Evolutionary conservation across 2,888 invertebrate genomes (phyloP), one percentile per base, ranked within the genome.

Genomic region (Ectemnius lituratus): DNA sequence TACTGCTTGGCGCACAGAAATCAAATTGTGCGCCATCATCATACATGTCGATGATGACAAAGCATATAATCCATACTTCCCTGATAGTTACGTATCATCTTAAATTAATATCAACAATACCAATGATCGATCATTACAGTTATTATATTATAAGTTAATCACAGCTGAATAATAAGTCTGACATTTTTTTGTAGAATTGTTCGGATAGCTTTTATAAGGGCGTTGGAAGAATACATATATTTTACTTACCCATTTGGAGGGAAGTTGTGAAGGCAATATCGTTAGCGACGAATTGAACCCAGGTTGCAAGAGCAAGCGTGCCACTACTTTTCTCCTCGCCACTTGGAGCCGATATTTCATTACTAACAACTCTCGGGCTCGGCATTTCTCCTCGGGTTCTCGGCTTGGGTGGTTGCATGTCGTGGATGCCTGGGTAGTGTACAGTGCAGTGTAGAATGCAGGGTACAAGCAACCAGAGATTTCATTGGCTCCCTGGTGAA

Each of bases 231-330:
- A 4, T 52, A 52, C 52, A 52, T 52, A 52, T 52, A 52, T 52
- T 52, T 52, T 11, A 58, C 14, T 58, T 20, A 20, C 58, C 58
- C 11, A 58, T 58, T 58, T 58, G 5, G 58, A 18, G 11, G 18
- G 27, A 18, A 27, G 18, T 27, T 18, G 58, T 20, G 27, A 14
- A 58, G 58, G 58, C 20, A 58, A 58, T 18, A 58, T 58, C 58
- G 27, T 58, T 58, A 27, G 58, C 58, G 20, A 58, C 58, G 58
- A 58, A 58, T 18, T 58, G 58, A 18, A 27, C 58, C 58, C 0
- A 3, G n/a, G 4, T 6, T 14, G 27, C 58, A 8, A 58, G 23
- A 27, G 58, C 58, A 13, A 58, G 58, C 16, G 58, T 58, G 58
- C 5, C 58, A 6, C 16, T 27, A 27, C 23, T 18, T 58, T 23